Percentiles rank a stretch among this genome's conserved stretches.
Evolutionary conservation across 2,888 invertebrate species (phyloP).

Genomic region (Orthosia gracilis): DNA sequence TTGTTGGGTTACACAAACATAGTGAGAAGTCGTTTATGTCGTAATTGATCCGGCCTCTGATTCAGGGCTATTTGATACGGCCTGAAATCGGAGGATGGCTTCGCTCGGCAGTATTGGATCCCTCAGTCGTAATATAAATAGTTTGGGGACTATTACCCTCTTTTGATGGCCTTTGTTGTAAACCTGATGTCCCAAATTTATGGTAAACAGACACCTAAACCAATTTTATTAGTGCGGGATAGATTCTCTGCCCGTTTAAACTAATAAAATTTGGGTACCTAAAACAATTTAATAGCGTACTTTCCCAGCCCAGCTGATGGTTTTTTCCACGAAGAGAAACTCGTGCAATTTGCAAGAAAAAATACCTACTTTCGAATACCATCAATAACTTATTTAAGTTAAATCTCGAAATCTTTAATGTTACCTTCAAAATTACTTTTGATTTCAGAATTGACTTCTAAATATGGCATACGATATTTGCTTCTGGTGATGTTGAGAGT

Average conservation of each 20-base stretch:
- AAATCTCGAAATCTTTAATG: slow-evolving; percentile 4
- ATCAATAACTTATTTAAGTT: not conserved
- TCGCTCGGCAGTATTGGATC: slow-evolving; percentile 3
- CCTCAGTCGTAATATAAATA: slow-evolving; percentile 31
- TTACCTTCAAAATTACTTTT: not conserved
- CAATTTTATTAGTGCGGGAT: slow-evolving; percentile 18
- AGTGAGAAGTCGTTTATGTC: slow-evolving; percentile 3
- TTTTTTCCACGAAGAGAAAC: no score
- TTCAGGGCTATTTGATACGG: not conserved
- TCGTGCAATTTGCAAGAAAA: not conserved
- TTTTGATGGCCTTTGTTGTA: slow-evolving; percentile 25
- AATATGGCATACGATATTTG: not conserved
- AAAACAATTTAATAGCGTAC: no score
- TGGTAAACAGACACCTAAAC: slow-evolving; percentile 2
- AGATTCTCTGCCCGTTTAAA: not conserved
- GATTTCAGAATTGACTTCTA: slow-evolving; percentile 1
- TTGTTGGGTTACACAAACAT: not conserved
- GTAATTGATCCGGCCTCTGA: no score
- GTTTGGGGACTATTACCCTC: slow-evolving; percentile 25
- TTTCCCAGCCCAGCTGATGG: no score
- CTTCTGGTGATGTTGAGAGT: not conserved
- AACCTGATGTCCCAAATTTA: slow-evolving; percentile 27
- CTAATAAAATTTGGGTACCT: slow-evolving; percentile 1
- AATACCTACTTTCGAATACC: not conserved
- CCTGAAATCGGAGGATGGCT: not conserved